Evolutionary conservation across 2,113 vertebrate species (phyloP).

Genomic region (Phyllostomus discolor): DNA sequence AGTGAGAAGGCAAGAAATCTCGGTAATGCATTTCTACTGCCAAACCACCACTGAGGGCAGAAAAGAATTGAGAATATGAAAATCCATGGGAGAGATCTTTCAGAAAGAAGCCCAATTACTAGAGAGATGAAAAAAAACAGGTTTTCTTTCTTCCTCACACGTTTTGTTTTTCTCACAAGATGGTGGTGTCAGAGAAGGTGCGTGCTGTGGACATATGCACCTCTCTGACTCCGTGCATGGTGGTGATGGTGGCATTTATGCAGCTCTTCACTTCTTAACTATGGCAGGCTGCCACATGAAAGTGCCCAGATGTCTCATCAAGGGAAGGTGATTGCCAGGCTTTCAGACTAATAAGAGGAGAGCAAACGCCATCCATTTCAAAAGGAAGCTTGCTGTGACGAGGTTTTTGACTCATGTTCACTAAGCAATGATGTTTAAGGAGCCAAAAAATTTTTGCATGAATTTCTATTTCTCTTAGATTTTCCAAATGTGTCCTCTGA

Average conservation of each 20-base stretch:
- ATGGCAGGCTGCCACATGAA: background rate
- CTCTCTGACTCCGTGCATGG: fast-evolving
- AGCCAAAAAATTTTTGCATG: background rate
- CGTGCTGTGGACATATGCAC: fast-evolving
- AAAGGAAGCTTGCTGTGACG: slow-evolving; percentile 34
- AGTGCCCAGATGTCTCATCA: background rate
- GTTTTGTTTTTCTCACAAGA: background rate
- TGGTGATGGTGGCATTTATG: background rate
- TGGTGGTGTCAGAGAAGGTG: background rate
- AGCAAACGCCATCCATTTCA: background rate
- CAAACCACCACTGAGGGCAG: background rate
- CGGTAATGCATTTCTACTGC: background rate
- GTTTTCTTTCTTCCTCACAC: background rate
- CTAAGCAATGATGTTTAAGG: background rate
- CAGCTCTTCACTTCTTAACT: background rate
- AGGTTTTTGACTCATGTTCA: background rate
- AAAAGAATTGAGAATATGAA: background rate
- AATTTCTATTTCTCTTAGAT: background rate
- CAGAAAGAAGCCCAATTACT: background rate
- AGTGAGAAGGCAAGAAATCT: background rate
- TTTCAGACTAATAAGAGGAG: background rate
- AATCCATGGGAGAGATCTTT: background rate
- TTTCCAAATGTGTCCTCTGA: background rate
- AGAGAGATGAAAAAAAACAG: background rate
- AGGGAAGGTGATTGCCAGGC: background rate